Percentiles rank a stretch among this genome's conserved stretches.
Evolutionary conservation across 1,140 invertebrate species (phyloP).

Genomic region (Drosophila burlai): DNA sequence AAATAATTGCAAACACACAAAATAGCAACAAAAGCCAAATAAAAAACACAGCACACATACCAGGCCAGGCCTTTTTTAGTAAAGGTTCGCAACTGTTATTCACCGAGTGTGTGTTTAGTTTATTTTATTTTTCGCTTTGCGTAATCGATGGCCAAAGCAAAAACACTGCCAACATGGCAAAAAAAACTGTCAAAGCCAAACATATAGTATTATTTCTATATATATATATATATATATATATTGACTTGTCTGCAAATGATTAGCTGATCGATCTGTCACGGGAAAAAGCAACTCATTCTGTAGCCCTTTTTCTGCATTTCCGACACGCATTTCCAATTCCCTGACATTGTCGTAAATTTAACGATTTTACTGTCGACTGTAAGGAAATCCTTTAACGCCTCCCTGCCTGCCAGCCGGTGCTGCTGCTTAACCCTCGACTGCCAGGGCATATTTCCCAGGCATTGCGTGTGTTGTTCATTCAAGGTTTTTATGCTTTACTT

Average conservation of each 20-base stretch:
- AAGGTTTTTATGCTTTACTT: slow-evolving; percentile 47
- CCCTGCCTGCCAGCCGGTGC: slow-evolving; percentile 5
- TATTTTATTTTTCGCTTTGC: slow-evolving; percentile 53
- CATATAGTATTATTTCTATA: neutral
- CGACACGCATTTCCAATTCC: slow-evolving; percentile 51
- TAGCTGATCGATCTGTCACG: slow-evolving; percentile 39
- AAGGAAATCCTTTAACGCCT: slow-evolving; percentile 68
- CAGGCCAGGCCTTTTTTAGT: slow-evolving; percentile 31
- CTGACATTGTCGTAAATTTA: slow-evolving; percentile 69
- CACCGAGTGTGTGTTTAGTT: slow-evolving; percentile 11
- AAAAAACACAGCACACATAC: slow-evolving; percentile 2
- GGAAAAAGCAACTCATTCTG: slow-evolving; percentile 10
- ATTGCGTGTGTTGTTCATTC: slow-evolving; percentile 47
- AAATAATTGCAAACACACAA: slow-evolving; percentile 35
- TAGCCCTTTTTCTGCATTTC: slow-evolving; percentile 21
- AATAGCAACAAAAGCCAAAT: neutral
- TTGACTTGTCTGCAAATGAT: slow-evolving; percentile 23
- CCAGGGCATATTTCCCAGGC: slow-evolving; percentile 15
- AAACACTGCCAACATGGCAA: slow-evolving; percentile 28
- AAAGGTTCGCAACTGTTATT: slow-evolving; percentile 44
- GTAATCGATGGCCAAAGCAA: slow-evolving; percentile 60
- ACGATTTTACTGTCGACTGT: slow-evolving; percentile 71
- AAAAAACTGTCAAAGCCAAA: slow-evolving; percentile 45
- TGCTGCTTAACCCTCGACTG: slow-evolving; percentile 10
- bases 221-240: neutral